A percentile compares a stretch with the other conserved stretches of the same genome.
phyloP scores from a whole-genome alignment of 2,888 invertebrate genomes.

The Trissolcus brochymenae region DNA sequence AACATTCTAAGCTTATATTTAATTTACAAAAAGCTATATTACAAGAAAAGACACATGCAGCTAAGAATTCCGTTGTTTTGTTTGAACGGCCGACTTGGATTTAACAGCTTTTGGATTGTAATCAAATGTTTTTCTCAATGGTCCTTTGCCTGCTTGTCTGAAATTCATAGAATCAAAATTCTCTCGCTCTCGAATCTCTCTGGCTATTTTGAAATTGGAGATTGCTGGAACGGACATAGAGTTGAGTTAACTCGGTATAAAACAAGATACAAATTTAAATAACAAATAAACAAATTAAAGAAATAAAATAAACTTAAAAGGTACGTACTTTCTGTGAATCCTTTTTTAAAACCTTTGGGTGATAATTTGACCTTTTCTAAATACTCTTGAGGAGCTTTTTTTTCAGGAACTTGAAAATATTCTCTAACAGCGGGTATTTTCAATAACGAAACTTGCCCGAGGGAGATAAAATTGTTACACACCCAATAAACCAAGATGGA shows the following conservation, averaged over 20 bases:
- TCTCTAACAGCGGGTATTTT: conserved; percentile 85
- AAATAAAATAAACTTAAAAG: too few species aligned
- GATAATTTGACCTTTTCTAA: conserved; percentile 70
- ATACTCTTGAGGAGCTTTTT: conserved; percentile 49
- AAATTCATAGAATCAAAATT: conserved; percentile 88
- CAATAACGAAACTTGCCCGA: conserved; percentile 87
- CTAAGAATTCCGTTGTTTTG: conserved; percentile 8
- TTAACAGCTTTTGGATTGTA: conserved; percentile 83
- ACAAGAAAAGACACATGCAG: conserved; percentile 12
- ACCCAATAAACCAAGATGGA: conserved; percentile 94
- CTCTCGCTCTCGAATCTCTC: conserved; percentile 86
- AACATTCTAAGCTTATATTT: not conserved
- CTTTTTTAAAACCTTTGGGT: conserved; percentile 83
- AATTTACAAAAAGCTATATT: conserved; percentile 19
- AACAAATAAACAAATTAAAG: too few species aligned
- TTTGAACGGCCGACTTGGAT: not conserved
- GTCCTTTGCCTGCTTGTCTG: conserved; percentile 89
- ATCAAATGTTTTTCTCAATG: conserved; percentile 91
- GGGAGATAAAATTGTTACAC: conserved; percentile 89
- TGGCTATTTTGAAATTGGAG: conserved; percentile 88
- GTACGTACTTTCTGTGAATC: conserved; percentile 86
- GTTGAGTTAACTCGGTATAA: too few species aligned
- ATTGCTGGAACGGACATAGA: conserved; percentile 79
- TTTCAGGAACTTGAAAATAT: conserved; percentile 85
- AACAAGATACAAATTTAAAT: not conserved